Evolutionary conservation across 2,797 vertebrate genomes (phyloP), one percentile per base, ranked within the genome.

Genomic region (Babyrousa celebensis): DNA sequence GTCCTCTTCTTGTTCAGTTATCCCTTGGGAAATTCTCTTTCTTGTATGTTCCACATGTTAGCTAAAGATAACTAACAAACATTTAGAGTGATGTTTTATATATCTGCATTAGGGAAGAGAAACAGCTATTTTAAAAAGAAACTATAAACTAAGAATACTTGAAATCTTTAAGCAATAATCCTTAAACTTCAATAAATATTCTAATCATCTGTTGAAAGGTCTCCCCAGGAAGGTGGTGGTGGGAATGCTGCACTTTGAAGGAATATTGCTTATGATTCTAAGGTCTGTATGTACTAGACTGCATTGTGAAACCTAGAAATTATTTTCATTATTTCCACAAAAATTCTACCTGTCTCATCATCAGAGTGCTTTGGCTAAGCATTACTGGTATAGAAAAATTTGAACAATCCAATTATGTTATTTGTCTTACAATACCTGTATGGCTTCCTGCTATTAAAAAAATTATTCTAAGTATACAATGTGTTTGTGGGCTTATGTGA

Each of bases 301-400:
- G 43, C 3, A 71, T 43, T 74, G 56, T 43, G 23, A 62, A 70
- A 90, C 11, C 40, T 52, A 87, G 86, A 87, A 84, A 71, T 11
- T 60, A 25, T 54, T 85, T 91, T 84, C 40, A 62, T 68, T 40
- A 63, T 79, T 93, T 91, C 71, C n/a, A 71, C 20, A 83, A 48
- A 92, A 85, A 90, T 29, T 80, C 43, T 68, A 65, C 9, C 25
- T 95, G 70, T 11, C 56, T 36, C 8, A 8, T 36, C 8, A 8
- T 72, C 62, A 74, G 67, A 70, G 29, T 72, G n/a, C 71, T 87
- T 27, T 78, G 75, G 75, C 40, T 79, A 77, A 80, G 43, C 7
- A 70, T 62, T 75, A 63, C 14, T 12, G 3, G 54, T 58, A 52
- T 94, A 82, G 48, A 52, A 21, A 93, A 87, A 58, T 25, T 56